Percentiles rank a stretch among this genome's conserved stretches.
Evolutionary conservation across 1,140 invertebrate genomes (phyloP).

Genomic region (Drosophila fuyamai): DNA sequence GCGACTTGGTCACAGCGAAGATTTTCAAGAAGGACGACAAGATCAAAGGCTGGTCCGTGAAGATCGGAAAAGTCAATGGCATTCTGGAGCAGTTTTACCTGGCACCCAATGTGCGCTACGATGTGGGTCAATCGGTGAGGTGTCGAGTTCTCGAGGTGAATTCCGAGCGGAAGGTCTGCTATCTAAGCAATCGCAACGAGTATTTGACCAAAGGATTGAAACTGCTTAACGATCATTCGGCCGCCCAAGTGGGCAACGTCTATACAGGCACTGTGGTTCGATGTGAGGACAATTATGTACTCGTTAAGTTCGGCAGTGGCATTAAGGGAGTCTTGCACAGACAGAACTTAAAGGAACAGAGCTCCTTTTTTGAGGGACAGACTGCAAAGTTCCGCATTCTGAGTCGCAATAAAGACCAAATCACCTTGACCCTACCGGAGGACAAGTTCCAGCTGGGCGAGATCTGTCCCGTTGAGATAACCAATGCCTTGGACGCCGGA

Average conservation of each 20-base stretch:
- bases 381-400: conserved; percentile 84
- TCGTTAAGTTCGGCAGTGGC: conserved; percentile 87
- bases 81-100: conserved; percentile 73
- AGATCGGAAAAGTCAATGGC: conserved; percentile 70
- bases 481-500: conserved; percentile 71
- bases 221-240: conserved; percentile 84
- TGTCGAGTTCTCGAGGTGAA: conserved; percentile 86
- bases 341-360: conserved; percentile 85
- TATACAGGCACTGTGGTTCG: conserved; percentile 87
- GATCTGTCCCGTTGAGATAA: conserved; percentile 76
- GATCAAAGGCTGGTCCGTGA: conserved; percentile 78
- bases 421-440: conserved; percentile 65
- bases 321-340: conserved; percentile 87
- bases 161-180: conserved; percentile 76
- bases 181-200: conserved; percentile 85
- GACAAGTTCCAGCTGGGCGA: conserved; percentile 74
- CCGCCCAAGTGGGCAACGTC: conserved; percentile 85
- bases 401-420: conserved; percentile 52
- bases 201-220: conserved; percentile 86
- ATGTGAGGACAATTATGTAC: conserved; percentile 84
- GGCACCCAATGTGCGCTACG: conserved; percentile 49
- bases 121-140: conserved; percentile 55
- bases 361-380: conserved; percentile 87
- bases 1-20: conserved; percentile 85
- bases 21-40: conserved; percentile 78